These are phyloP conservation scores for Drosophila austrosaltans DNA, from an alignment of 2,888 invertebrate genomes.

Conservation along the genomic window DNA sequence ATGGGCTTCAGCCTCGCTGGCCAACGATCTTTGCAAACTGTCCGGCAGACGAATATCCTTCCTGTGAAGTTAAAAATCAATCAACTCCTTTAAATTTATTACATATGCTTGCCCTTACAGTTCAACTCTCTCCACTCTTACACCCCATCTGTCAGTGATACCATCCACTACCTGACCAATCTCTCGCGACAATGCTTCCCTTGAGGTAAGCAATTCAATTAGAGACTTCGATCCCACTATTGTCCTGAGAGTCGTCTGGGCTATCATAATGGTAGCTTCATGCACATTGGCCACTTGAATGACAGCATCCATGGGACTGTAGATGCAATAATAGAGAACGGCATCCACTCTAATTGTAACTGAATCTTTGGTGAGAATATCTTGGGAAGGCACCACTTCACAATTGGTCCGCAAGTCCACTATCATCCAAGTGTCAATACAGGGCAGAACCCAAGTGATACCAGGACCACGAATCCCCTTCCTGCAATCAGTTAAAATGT, in stretches of 20 bases:
- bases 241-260: conserved; percentile 92
- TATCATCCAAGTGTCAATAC: conserved; percentile 85
- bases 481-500: conserved; percentile 34
- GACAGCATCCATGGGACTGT: conserved; percentile 89
- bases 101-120: conserved; percentile 85
- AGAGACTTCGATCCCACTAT: conserved; percentile 95
- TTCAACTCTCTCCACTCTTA: conserved; percentile 95
- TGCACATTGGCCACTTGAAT: conserved; percentile 86
- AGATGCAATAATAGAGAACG: conserved; percentile 90
- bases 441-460: conserved; percentile 86
- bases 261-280: conserved; percentile 90
- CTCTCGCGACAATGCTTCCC: conserved; percentile 92
- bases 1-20: conserved; percentile 76
- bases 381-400: conserved; percentile 87
- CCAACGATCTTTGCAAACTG: conserved; percentile 70
- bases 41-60: conserved; percentile 73
- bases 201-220: conserved; percentile 94
- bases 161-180: conserved; percentile 93
- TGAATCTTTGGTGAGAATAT: conserved; percentile 92
- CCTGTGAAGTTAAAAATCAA: conserved; percentile 36
- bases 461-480: conserved; percentile 85
- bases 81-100: neutral
- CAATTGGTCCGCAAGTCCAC: conserved; percentile 86
- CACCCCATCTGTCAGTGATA: conserved; percentile 95
- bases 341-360: conserved; percentile 97